Percentiles rank a stretch among this genome's conserved stretches.
phyloP scores from a whole-genome alignment of 2,888 invertebrate genomes.

The Strigamia transsilvanica region DNA sequence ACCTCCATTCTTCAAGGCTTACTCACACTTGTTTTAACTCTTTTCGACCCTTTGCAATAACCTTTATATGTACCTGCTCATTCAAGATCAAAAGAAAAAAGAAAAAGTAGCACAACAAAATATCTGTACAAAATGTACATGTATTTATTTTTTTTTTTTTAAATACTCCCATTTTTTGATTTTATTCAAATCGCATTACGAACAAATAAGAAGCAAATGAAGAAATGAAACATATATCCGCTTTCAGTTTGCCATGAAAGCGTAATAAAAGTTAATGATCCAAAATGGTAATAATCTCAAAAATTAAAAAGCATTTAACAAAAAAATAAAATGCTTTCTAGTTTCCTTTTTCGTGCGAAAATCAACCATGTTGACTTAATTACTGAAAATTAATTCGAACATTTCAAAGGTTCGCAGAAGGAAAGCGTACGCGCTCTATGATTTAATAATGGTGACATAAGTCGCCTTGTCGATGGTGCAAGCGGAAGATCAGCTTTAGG shows the following conservation, averaged over 20 bases:
- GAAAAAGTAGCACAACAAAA: neutral
- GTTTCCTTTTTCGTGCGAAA: neutral
- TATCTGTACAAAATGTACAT: neutral
- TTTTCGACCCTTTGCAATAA: constrained; percentile 26
- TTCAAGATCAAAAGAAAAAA: constrained; percentile 6
- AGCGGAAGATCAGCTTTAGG: constrained; percentile 40
- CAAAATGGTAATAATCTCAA: neutral
- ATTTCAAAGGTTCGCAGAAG: neutral
- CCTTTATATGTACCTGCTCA: constrained; percentile 13
- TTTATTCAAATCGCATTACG: neutral
- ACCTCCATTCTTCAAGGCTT: constrained; percentile 50
- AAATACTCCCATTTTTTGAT: neutral
- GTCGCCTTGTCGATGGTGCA: constrained; percentile 18
- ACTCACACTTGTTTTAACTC: constrained; percentile 37
- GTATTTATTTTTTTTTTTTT: neutral
- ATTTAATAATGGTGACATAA: constrained; percentile 29
- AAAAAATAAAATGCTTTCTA: neutral
- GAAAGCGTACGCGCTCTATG: neutral
- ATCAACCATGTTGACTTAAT: neutral
- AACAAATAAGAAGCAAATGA: neutral
- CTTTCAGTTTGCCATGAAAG: neutral
- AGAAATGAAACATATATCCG: neutral
- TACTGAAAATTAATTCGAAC: too few relatives aligned
- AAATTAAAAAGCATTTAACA: neutral
- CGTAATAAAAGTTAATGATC: constrained; percentile 20